A percentile compares a stretch with the other conserved stretches of the same genome.
phyloP scores from a whole-genome alignment of 2,113 vertebrate genomes.

The Orthonyx spaldingii region DNA sequence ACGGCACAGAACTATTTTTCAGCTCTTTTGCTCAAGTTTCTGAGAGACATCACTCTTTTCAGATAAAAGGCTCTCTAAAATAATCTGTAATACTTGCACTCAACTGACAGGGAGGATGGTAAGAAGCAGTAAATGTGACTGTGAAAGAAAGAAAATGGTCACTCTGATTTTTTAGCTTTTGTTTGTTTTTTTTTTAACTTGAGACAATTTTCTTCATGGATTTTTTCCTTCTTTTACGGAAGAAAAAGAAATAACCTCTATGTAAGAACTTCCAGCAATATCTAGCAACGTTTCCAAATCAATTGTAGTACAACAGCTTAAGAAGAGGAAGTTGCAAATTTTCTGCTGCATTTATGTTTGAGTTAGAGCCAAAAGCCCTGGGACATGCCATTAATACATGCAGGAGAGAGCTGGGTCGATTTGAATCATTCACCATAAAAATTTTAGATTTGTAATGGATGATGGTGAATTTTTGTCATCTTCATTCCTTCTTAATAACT shows the following conservation, averaged over 20 bases:
- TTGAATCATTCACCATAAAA: neutral
- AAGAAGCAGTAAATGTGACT: neutral
- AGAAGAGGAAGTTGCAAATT: neutral
- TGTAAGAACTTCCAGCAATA: neutral
- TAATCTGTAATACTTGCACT: neutral
- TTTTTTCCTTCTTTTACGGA: neutral
- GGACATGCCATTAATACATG: neutral
- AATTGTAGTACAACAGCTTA: neutral
- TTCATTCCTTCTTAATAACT: neutral
- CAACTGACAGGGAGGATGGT: neutral
- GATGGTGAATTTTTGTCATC: neutral
- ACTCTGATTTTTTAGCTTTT: neutral
- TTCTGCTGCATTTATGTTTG: neutral
- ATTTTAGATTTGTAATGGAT: neutral
- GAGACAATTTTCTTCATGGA: fast-evolving
- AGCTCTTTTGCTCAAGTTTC: neutral
- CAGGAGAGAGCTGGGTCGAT: neutral
- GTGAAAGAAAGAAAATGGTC: neutral
- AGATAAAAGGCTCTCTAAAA: neutral
- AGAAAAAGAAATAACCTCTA: neutral
- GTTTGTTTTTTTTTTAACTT: neutral
- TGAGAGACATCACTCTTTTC: neutral
- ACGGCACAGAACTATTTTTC: neutral
- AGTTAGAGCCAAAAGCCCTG: neutral
- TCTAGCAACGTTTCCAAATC: neutral